Evolutionary conservation across 1,140 invertebrate species (phyloP), one percentile per base, ranked within the genome.

Genomic region (Drosophila auraria): DNA sequence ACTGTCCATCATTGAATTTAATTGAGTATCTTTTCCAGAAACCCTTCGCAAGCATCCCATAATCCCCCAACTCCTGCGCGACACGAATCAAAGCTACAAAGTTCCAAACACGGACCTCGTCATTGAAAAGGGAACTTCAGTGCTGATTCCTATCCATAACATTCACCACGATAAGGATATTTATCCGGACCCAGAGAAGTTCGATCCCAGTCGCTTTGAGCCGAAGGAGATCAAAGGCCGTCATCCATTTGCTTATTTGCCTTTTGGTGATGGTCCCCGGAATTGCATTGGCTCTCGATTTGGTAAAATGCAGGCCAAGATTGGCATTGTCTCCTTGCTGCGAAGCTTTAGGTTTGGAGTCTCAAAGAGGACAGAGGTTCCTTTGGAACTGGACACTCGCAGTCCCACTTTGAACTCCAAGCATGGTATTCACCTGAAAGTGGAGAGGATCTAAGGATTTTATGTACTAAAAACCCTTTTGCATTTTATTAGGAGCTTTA

Each of bases 181-280:
- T 64, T 96, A 94, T 81, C 94, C 94, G 0, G 87, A 95, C 20
- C 95, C 95, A 2, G 93, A 95, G 7, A 77, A 87, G 20, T 96
- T 95, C 70, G 93, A 95, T 86, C 95, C 95, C 0, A 94, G 95
- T 50, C 83, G 95, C 50, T 96, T 95, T 64, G 92, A 80, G 11
- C 79, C 93, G 0, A 93, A 95, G 59, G 93, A 93, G 63, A 45
- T 91, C 0, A 83, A 87, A 17, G 79, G 83, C 7, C 92, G 95
- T 45, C 93, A 93, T 54, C 93, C 91, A 0, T 95, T 93, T 81
- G 69, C 93, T 11, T 96, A 94, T 82, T 81, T 97, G 47, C 95
- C 96, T 2, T 97, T 97, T 87, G 96, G 96, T 0, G 95, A 96
- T 77, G 96, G 96, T 23, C 95, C 95, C 3, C 93, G 96, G 4